Conservation (phyloP, 2,797 vertebrate species). For the Pteronotus mesoamericanus region DNA sequence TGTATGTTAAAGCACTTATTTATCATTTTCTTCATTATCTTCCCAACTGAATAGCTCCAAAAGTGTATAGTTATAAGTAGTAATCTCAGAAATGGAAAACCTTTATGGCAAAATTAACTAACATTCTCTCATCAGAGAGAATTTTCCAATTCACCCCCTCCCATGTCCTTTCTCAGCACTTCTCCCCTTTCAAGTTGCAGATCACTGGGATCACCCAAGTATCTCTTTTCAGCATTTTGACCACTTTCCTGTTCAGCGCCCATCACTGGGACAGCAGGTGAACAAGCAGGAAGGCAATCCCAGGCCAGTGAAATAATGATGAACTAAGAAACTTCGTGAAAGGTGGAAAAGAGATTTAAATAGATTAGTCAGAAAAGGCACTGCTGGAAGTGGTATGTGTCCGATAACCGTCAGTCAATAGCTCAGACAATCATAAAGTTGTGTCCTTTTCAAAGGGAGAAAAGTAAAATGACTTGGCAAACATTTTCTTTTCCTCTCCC, state of each 20-base stretch:
- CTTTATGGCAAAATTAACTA: slow-evolving; percentile 3
- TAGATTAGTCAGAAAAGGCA: background rate
- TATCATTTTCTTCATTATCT: background rate
- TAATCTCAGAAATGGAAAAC: slow-evolving; percentile 36
- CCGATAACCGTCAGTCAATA: slow-evolving; percentile 21
- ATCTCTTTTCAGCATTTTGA: background rate
- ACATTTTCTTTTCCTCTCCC: slow-evolving; percentile 66
- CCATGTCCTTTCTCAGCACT: background rate
- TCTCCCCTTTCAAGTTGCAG: background rate
- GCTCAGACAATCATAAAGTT: slow-evolving; percentile 48
- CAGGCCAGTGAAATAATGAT: background rate
- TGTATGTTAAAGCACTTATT: slow-evolving; percentile 26
- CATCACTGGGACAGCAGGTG: slow-evolving; percentile 1
- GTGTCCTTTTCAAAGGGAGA: slow-evolving; percentile 39
- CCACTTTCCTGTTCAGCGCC: background rate
- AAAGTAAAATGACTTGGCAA: slow-evolving; percentile 67
- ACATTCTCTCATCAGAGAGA: background rate
- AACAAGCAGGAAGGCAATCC: background rate
- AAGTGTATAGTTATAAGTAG: background rate
- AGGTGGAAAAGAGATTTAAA: slow-evolving; percentile 19
- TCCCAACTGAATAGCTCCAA: background rate
- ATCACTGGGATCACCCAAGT: background rate
- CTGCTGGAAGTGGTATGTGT: background rate
- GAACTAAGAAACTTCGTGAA: background rate
- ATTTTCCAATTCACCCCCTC: background rate